Conservation (phyloP, 2,797 vertebrate species). For the Zonotrichia albicollis region DNA sequence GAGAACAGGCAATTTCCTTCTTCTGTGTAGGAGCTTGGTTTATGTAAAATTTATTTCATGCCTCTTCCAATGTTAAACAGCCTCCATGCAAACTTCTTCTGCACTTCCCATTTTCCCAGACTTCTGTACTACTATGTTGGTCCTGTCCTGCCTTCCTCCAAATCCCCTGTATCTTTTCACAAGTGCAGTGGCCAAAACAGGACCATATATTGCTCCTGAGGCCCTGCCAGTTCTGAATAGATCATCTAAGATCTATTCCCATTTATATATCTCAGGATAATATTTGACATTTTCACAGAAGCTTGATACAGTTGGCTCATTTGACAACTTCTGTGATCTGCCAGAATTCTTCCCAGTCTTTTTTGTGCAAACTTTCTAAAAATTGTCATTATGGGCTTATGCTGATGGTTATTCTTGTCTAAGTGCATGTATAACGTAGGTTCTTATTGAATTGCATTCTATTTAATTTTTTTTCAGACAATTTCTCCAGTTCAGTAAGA, state of each 20-base stretch:
- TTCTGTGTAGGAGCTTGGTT: neutral
- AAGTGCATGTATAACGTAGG: neutral
- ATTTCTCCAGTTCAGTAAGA: constrained; percentile 5
- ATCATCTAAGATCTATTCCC: neutral
- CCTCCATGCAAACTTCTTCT: neutral
- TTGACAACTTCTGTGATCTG: constrained; percentile 1
- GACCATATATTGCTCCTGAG: neutral
- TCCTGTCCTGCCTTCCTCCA: neutral
- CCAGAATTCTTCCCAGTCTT: neutral
- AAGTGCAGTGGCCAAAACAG: neutral
- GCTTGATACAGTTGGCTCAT: neutral
- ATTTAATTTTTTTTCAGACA: neutral
- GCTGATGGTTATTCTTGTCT: neutral
- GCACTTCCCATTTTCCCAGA: neutral
- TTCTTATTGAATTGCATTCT: neutral
- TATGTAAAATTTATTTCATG: neutral
- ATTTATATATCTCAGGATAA: neutral
- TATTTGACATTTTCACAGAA: constrained; percentile 9
- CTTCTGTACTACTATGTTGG: neutral
- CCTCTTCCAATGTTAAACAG: neutral
- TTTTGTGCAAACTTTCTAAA: constrained; percentile 23
- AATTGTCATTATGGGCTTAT: neutral
- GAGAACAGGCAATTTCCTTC: neutral
- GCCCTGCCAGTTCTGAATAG: neutral
- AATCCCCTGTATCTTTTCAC: neutral